Conservation (phyloP, 2,113 vertebrate species). For the Mixornis gularis region DNA sequence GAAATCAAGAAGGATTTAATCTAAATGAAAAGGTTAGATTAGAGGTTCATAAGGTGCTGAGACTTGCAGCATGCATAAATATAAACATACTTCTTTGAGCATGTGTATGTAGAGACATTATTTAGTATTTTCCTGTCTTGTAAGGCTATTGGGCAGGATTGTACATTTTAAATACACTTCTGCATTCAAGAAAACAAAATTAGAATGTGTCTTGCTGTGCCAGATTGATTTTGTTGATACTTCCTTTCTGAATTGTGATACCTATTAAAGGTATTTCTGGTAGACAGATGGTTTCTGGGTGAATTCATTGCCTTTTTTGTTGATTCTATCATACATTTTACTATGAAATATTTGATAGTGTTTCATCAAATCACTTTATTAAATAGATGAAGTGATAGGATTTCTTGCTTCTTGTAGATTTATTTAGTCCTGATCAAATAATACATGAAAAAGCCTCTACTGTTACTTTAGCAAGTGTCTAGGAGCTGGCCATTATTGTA, state of each 20-base stretch:
- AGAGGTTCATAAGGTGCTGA: not conserved
- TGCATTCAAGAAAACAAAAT: conserved; percentile 10
- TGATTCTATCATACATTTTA: not conserved
- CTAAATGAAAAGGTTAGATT: not conserved
- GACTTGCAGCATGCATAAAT: not conserved
- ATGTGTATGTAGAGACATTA: not conserved
- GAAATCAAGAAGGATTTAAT: not conserved
- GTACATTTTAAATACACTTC: not conserved
- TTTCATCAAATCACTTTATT: not conserved
- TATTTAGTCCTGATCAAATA: not conserved
- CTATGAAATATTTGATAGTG: not conserved
- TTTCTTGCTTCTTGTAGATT: not conserved
- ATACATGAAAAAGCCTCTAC: not conserved
- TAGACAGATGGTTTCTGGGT: not conserved
- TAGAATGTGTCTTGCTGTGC: not conserved
- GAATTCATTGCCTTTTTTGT: not conserved
- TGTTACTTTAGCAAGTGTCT: not conserved
- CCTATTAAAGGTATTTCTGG: not conserved
- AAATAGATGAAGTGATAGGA: not conserved
- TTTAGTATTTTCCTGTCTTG: not conserved
- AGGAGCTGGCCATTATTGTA: not conserved
- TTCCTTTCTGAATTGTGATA: not conserved
- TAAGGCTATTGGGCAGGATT: not conserved
- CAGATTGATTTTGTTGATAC: not conserved
- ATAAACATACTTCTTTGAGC: not conserved